Percentiles rank a stretch among this genome's conserved stretches.
Evolutionary conservation across 2,888 invertebrate species (phyloP).

Genomic region (Tuta absoluta): DNA sequence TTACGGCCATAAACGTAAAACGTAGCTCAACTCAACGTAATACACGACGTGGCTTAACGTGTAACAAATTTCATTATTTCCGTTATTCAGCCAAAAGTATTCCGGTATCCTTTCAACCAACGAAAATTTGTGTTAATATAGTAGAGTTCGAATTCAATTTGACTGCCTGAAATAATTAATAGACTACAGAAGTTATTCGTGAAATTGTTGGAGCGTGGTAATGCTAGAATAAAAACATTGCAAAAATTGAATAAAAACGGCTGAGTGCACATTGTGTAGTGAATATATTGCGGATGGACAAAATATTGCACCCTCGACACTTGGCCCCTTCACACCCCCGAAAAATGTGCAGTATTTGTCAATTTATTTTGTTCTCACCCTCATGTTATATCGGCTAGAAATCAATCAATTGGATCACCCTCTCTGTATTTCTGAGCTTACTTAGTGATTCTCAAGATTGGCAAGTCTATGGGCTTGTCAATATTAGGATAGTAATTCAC

Average conservation of each 20-base stretch:
- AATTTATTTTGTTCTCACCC: neutral
- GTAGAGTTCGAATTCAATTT: neutral
- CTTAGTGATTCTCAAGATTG: neutral
- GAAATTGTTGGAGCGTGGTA: neutral
- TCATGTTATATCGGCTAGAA: neutral
- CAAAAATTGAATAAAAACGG: neutral
- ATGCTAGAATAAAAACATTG: slow-evolving; percentile 5
- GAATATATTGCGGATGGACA: neutral
- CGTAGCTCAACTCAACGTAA: slow-evolving; percentile 28
- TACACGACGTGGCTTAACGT: slow-evolving; percentile 13
- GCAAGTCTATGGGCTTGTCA: neutral
- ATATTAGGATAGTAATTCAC: neutral
- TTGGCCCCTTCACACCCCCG: neutral
- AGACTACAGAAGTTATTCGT: neutral
- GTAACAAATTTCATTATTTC: slow-evolving; percentile 18
- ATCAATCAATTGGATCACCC: slow-evolving; percentile 3
- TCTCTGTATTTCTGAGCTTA: neutral
- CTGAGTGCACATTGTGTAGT: neutral
- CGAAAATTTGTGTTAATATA: neutral
- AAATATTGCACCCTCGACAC: slow-evolving; percentile 5
- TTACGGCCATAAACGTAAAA: slow-evolving; percentile 30
- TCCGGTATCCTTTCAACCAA: neutral
- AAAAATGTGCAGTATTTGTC: neutral
- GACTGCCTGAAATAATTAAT: neutral
- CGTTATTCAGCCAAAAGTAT: neutral